Evolutionary conservation across 2,888 invertebrate genomes (phyloP).

Genomic region (Scelioninae gen. 1): DNA sequence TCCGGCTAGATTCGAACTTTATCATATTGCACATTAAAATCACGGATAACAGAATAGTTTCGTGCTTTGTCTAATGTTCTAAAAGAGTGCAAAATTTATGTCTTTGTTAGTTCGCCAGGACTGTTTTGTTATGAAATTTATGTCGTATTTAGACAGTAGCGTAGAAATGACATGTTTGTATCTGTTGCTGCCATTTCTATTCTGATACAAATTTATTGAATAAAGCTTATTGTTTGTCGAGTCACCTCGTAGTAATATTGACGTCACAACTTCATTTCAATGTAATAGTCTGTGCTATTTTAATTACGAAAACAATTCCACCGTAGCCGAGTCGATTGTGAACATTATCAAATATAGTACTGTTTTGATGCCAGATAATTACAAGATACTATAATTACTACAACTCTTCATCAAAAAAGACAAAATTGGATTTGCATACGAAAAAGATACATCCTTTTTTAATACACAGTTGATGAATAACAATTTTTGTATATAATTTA

Average conservation of each 20-base stretch:
- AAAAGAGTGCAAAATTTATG: too few species aligned
- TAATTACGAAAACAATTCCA: constrained; percentile 33
- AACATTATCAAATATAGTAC: neutral
- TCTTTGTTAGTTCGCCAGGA: too few species aligned
- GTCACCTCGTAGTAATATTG: constrained; percentile 10
- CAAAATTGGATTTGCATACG: too few species aligned
- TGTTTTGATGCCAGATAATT: too few species aligned
- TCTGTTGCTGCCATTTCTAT: constrained; percentile 9
- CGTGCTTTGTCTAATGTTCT: neutral
- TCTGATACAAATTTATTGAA: constrained; percentile 16
- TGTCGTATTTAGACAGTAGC: neutral
- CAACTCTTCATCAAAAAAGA: too few species aligned
- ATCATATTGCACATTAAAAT: neutral
- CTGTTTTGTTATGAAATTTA: too few species aligned
- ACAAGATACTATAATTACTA: too few species aligned
- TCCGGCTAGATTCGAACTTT: too few species aligned
- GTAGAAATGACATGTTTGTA: constrained; percentile 7
- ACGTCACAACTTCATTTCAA: constrained; percentile 33
- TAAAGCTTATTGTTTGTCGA: constrained; percentile 20
- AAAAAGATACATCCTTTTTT: too few species aligned
- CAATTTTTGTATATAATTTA: too few species aligned
- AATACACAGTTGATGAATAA: too few species aligned
- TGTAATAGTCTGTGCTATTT: constrained; percentile 23
- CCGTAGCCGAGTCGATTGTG: constrained; percentile 5
- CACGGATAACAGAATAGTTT: neutral